Evolutionary conservation across 1,140 invertebrate genomes (phyloP), one percentile per base, ranked within the genome.

Genomic region (Drosophila varians): DNA sequence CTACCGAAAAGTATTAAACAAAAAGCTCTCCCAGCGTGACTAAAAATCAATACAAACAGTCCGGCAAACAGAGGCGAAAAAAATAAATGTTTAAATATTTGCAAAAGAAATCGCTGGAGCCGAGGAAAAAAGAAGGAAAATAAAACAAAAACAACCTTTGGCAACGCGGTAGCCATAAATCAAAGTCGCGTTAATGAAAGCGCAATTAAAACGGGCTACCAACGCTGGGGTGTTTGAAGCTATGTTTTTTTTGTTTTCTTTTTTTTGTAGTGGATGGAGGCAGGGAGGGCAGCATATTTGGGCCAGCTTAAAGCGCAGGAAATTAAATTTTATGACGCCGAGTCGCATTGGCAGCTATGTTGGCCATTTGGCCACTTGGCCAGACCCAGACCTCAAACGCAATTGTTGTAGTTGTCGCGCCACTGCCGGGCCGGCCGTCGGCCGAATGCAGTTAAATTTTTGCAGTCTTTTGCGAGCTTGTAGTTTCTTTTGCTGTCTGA

Each of bases 121-220:
- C 11, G 26, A 28, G 55, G 40, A 12, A 34, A 69, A 58, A 73
- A 54, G 18, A 23, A 56, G 19, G 52, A 26, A 61, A 53, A 53
- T 40, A 40, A 28, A 49, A 62, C 49, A 74, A 74, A 62, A 83
- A 66, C 69, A 83, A 86, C 58, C 80, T 82, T 87, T 86, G 82
- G 83, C 79, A 82, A 74, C 74, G 77, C 82, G 82, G 82, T 88
- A 88, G 82, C 83, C 74, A 87, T 87, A 87, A 87, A 87, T 87
- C 82, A 87, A 86, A 87, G 83, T 88, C 83, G 82, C 82, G 82
- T 87, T 87, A 87, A 87, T 87, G 82, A 87, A 87, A 87, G 83
- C 82, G 82, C 82, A 87, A 87, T 87, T 87, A 87, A 86, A 86
- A 77, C 83, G 77, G 77, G 58, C 76, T 73, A 77, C 56, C 74